Evolutionary conservation across 1,140 invertebrate genomes (phyloP).

Genomic region (Dryas iulia): DNA sequence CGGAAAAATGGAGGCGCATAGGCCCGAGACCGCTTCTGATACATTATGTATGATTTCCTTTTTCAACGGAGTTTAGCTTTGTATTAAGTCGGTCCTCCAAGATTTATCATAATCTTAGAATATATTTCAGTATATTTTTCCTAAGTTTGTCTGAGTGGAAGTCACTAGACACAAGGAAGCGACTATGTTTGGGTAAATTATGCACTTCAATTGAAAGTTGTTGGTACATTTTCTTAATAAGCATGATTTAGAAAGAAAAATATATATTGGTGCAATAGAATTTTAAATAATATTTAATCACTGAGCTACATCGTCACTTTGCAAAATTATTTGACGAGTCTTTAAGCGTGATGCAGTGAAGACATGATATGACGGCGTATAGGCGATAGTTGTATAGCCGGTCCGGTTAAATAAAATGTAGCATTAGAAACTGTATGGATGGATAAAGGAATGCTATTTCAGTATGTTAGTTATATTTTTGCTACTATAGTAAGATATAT

Average conservation of each 20-base stretch:
- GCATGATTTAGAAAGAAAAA: not conserved
- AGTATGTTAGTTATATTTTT: no score
- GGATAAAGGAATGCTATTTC: no score
- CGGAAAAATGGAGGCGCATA: slow-evolving; percentile 58
- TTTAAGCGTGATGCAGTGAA: no score
- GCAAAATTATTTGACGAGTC: no score
- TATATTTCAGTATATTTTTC: slow-evolving; percentile 13
- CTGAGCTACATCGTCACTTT: no score
- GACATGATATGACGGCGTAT: no score
- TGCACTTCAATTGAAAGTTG: not conserved
- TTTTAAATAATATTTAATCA: no score
- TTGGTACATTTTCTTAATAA: not conserved
- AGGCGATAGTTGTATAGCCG: no score
- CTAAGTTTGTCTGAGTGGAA: not conserved
- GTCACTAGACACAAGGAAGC: not conserved
- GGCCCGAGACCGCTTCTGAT: slow-evolving; percentile 32
- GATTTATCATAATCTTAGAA: slow-evolving; percentile 30
- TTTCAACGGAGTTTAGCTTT: slow-evolving; percentile 34
- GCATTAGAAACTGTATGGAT: no score
- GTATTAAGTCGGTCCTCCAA: slow-evolving; percentile 32
- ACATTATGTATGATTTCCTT: slow-evolving; percentile 56
- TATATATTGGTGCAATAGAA: no score
- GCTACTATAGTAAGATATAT: no score
- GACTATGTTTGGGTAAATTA: not conserved
- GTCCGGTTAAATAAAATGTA: no score